Evolutionary conservation across 2,888 invertebrate genomes (phyloP).

Genomic region (Campoplex capitator): DNA sequence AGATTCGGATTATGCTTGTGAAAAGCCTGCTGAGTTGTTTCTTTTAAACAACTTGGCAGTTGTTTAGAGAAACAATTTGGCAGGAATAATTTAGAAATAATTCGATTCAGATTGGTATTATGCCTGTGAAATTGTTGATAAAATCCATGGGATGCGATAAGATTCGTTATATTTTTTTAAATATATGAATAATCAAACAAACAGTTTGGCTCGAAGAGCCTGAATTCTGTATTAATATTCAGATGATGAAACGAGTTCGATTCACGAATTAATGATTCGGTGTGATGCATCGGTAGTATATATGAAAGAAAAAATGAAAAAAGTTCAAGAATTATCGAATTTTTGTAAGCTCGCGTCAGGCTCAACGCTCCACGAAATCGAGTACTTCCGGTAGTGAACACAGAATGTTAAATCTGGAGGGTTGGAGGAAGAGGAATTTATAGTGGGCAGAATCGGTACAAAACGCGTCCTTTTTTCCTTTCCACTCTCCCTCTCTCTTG

Average conservation of each 20-base stretch:
- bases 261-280: neutral
- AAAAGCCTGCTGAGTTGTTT: too few relatives aligned
- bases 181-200: neutral
- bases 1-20: too few relatives aligned
- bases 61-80: too few relatives aligned
- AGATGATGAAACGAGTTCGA: neutral
- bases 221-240: neutral
- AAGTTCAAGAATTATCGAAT: neutral
- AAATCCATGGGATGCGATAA: too few relatives aligned
- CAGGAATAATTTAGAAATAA: neutral
- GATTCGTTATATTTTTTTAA: neutral
- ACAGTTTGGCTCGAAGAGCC: neutral
- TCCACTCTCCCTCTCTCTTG: conserved; percentile 3
- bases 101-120: neutral
- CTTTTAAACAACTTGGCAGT: too few relatives aligned
- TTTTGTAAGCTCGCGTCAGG: conserved; percentile 11
- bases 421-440: conserved; percentile 48
- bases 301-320: neutral
- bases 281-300: neutral
- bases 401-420: conserved; percentile 79
- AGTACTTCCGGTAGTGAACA: conserved; percentile 70
- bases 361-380: conserved; percentile 62
- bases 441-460: conserved; percentile 37
- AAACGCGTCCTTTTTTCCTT: conserved; percentile 1
- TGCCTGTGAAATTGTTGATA: too few relatives aligned